Percentiles rank a stretch among this genome's conserved stretches.
Conservation (phyloP, 2,888 invertebrate genomes). For the Drosophila longiperda region DNA sequence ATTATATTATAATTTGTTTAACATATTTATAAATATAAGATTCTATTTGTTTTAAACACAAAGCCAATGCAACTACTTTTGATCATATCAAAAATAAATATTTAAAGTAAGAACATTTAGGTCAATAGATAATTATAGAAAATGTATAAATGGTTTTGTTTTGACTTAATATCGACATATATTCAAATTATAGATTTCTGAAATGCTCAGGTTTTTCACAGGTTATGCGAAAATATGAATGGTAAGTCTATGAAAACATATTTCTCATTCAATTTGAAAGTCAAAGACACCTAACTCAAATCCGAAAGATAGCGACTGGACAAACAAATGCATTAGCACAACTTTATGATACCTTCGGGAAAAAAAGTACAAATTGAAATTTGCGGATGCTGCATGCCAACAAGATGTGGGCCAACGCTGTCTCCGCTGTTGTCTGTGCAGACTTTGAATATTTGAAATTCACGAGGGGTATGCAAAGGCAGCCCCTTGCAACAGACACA, state of each 20-base stretch:
- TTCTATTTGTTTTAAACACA: not conserved
- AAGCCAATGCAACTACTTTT: not conserved
- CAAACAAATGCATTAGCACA: constrained; percentile 1
- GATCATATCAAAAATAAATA: not conserved
- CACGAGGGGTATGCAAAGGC: constrained; percentile 17
- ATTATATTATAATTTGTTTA: not conserved
- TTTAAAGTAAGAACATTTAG: too few relatives aligned
- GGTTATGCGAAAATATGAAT: too few relatives aligned
- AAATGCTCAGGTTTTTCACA: too few relatives aligned
- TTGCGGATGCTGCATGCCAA: constrained; percentile 21
- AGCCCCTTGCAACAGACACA: not conserved
- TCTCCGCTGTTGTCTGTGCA: constrained; percentile 3
- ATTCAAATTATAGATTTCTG: too few relatives aligned
- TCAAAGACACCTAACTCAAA: not conserved
- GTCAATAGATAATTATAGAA: too few relatives aligned
- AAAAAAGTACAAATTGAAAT: not conserved
- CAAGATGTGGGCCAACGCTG: constrained; percentile 11
- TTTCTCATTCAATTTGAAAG: not conserved
- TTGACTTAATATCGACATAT: too few relatives aligned
- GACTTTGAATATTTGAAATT: constrained; percentile 61
- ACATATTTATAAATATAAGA: not conserved
- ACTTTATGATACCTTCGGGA: not conserved
- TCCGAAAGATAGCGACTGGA: not conserved
- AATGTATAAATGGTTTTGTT: too few relatives aligned
- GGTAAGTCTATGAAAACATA: too few relatives aligned